phyloP scores from a whole-genome alignment of 2,888 invertebrate genomes.

The Camptogramma bilineatum region DNA sequence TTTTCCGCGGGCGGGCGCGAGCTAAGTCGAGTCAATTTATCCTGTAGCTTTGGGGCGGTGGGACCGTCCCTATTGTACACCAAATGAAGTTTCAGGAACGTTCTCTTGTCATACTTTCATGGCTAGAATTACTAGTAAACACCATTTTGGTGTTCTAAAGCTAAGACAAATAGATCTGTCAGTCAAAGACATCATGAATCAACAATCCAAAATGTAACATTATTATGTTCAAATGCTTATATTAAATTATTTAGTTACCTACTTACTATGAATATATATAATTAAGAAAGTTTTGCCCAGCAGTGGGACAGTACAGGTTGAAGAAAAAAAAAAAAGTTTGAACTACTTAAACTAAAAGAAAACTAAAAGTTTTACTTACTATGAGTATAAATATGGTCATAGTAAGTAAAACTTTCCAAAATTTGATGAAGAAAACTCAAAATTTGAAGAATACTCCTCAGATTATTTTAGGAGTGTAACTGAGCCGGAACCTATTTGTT shows the following conservation, averaged over 20 bases:
- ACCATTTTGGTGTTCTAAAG: not conserved
- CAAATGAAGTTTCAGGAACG: slow-evolving; percentile 78
- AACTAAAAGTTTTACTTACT: too few species aligned
- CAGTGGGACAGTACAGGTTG: too few species aligned
- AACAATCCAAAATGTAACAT: too few species aligned
- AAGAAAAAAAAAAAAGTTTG: too few species aligned
- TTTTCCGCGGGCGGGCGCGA: slow-evolving; percentile 81
- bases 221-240: too few species aligned
- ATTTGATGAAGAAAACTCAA: not conserved
- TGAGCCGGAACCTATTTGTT: slow-evolving; percentile 82
- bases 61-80: slow-evolving; percentile 77
- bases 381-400: too few species aligned
- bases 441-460: not conserved
- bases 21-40: slow-evolving; percentile 81
- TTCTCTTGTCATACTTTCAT: slow-evolving; percentile 69
- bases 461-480: slow-evolving; percentile 45
- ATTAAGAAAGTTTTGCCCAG: too few species aligned
- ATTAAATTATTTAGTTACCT: too few species aligned
- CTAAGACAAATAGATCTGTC: not conserved
- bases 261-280: too few species aligned
- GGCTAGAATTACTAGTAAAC: slow-evolving; percentile 49
- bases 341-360: too few species aligned
- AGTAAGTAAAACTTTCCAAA: not conserved
- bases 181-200: too few species aligned
- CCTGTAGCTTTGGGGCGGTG: slow-evolving; percentile 73